A percentile compares a stretch with the other conserved stretches of the same genome.
phyloP scores from a whole-genome alignment of 1,140 invertebrate species.

The Drosophila littoralis region DNA sequence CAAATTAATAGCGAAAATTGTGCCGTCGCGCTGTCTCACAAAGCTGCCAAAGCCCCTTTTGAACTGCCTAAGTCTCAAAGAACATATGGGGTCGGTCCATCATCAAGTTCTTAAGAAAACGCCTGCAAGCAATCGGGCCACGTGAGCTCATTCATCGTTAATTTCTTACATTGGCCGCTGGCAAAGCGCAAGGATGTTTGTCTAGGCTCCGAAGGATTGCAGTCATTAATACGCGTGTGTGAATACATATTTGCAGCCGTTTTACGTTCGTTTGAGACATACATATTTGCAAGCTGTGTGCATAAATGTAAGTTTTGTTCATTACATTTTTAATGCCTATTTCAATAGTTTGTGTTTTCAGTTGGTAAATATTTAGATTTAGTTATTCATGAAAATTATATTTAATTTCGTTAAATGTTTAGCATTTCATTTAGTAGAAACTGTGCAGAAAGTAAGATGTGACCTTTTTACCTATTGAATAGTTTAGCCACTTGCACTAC shows the following conservation, averaged over 20 bases:
- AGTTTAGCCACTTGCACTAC: not conserved
- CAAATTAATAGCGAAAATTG: slow-evolving; percentile 65
- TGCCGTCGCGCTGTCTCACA: slow-evolving; percentile 13
- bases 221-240: slow-evolving; percentile 10
- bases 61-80: slow-evolving; percentile 39
- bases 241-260: slow-evolving; percentile 10
- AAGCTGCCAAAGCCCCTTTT: slow-evolving; percentile 36
- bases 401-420: not conserved
- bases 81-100: not conserved
- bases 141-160: slow-evolving; percentile 45
- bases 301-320: not conserved
- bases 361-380: not conserved
- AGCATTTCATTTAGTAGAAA: no score
- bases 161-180: slow-evolving; percentile 35
- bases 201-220: slow-evolving; percentile 44
- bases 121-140: slow-evolving; percentile 29
- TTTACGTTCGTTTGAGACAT: slow-evolving; percentile 25
- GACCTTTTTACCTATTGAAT: no score
- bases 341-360: not conserved
- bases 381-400: not conserved
- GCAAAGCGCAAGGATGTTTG: slow-evolving; percentile 38
- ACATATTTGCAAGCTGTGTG: slow-evolving; percentile 14
- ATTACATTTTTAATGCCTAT: not conserved
- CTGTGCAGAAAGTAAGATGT: no score
- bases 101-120: slow-evolving; percentile 21